These are phyloP conservation scores for Fragum whitleyi DNA, from an alignment of 2,888 invertebrate species.

Conservation along the genomic window DNA sequence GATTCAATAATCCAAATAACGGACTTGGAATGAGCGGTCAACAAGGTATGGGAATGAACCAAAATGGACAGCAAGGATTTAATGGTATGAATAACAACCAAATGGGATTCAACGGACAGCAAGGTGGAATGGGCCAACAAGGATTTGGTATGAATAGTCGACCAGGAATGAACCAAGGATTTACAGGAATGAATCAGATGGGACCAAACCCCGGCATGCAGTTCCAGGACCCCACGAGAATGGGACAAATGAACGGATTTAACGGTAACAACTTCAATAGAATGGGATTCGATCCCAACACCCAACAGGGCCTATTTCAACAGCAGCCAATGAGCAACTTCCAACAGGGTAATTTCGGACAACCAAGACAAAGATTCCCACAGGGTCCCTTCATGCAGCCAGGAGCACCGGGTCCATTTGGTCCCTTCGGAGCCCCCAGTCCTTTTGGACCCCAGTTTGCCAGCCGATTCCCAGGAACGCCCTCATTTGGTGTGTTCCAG, in stretches of 20 bases:
- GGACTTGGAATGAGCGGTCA: constrained; percentile 28
- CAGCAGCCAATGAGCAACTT: constrained; percentile 39
- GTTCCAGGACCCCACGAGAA: constrained; percentile 50
- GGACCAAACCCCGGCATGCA: constrained; percentile 10
- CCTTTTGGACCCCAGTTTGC: constrained; percentile 32
- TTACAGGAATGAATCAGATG: constrained; percentile 21
- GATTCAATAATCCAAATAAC: constrained; percentile 13
- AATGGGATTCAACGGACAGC: constrained; percentile 16
- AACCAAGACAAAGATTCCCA: neutral
- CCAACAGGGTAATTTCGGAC: neutral
- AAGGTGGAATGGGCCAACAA: constrained; percentile 21
- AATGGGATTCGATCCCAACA: constrained; percentile 50
- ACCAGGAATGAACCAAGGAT: constrained; percentile 31
- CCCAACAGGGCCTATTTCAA: constrained; percentile 44
- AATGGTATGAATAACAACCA: constrained; percentile 2
- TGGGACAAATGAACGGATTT: constrained; percentile 26
- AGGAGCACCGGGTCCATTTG: neutral
- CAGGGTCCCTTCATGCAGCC: neutral
- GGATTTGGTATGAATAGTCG: constrained; percentile 26
- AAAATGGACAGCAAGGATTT: neutral
- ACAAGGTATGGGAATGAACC: constrained; percentile 12
- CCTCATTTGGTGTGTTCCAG: constrained; percentile 51
- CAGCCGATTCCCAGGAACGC: constrained; percentile 39
- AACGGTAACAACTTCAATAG: constrained; percentile 45
- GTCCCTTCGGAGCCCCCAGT: constrained; percentile 15